A percentile compares a stretch with the other conserved stretches of the same genome.
Evolutionary conservation across 2,888 invertebrate genomes (phyloP).

Genomic region (Zygaena filipendulae): DNA sequence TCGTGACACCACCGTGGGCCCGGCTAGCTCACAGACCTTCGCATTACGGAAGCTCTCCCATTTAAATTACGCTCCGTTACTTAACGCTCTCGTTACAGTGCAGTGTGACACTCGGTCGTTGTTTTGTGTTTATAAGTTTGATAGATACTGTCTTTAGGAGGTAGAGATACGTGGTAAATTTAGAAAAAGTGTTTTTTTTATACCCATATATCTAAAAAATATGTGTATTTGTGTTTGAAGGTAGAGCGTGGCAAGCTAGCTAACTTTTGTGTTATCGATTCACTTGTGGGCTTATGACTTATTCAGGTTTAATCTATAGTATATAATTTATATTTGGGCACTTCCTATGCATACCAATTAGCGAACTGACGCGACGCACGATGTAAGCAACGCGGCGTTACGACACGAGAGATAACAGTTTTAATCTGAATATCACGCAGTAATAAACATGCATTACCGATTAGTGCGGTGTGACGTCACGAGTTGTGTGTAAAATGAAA

Average conservation of each 20-base stretch:
- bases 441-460: constrained; percentile 55
- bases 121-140: too few relatives aligned
- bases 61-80: constrained; percentile 19
- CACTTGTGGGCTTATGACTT: constrained; percentile 33
- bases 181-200: too few relatives aligned
- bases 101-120: constrained; percentile 44
- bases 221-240: too few relatives aligned
- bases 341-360: too few relatives aligned
- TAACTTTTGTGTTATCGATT: constrained; percentile 39
- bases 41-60: constrained; percentile 20
- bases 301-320: constrained; percentile 28
- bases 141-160: too few relatives aligned
- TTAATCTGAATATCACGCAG: constrained; percentile 54
- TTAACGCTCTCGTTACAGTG: constrained; percentile 27
- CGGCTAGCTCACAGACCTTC: constrained; percentile 9
- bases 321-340: too few relatives aligned
- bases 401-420: constrained; percentile 52
- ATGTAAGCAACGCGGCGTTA: constrained; percentile 29
- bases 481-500: constrained; percentile 30
- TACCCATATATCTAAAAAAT: too few relatives aligned
- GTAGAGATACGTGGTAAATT: too few relatives aligned
- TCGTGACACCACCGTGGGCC: not conserved
- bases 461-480: constrained; percentile 28
- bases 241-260: too few relatives aligned
- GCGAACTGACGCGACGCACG: too few relatives aligned